These are phyloP conservation scores for Cynopterus sphinx DNA, from an alignment of 2,797 vertebrate species.

Conservation along the genomic window DNA sequence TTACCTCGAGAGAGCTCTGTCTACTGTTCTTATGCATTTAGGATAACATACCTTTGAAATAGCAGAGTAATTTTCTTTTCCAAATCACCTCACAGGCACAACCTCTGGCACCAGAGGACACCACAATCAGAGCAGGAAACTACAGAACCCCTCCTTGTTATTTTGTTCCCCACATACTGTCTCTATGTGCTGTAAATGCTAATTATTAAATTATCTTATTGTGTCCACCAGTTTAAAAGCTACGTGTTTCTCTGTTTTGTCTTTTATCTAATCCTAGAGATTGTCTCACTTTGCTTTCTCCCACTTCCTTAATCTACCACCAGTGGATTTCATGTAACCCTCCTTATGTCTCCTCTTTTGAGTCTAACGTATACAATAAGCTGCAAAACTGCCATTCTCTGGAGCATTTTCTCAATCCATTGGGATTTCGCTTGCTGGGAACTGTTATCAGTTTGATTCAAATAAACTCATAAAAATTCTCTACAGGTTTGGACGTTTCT, in stretches of 20 bases:
- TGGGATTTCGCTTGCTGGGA: background rate
- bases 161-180: background rate
- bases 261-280: background rate
- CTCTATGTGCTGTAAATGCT: background rate
- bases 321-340: background rate
- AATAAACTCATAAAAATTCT: background rate
- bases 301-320: background rate
- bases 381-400: background rate
- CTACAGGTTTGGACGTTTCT: background rate
- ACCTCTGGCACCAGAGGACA: background rate
- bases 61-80: background rate
- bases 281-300: background rate
- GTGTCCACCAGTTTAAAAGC: background rate
- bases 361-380: background rate
- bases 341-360: background rate
- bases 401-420: background rate
- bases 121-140: background rate
- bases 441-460: background rate
- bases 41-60: background rate
- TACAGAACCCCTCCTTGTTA: background rate
- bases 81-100: background rate
- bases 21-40: background rate
- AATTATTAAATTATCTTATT: background rate
- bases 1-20: background rate
- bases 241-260: background rate